Base-by-base conservation (phyloP, 2,888 invertebrate species). In the Dexiosoma caninum region DNA sequence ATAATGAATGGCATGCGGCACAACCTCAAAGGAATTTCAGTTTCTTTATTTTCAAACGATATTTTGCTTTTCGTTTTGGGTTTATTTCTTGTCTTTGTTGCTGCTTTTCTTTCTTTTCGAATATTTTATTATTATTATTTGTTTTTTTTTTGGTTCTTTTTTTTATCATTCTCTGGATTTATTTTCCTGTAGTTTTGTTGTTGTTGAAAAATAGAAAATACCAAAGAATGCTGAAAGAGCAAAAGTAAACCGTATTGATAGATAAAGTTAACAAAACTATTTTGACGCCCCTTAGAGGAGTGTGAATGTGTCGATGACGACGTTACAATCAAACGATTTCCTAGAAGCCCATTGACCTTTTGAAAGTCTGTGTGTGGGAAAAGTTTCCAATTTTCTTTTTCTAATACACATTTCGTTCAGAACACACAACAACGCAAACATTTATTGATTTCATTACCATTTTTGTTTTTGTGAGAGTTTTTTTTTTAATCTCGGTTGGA, bases 221-320 rank as follows among this genome's bases (percentile, higher is more conserved):
- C 32, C 44, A 59, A 1, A 7, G 27, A 46, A 70, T 49, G 42
- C 4, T 3, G 6, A 27, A 57, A 74, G 72, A 55, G 30, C 59
- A 60, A 76, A 71, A 72, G 23, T 44, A 81, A 81, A 49, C 46
- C 49, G 71, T 72, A 72, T 64, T 66, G 62, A 78, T 75, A 82
- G 80, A 81, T 81, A 82, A 81, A 82, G 80, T 81, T 82, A 79
- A 82, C 82, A 82, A 79, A 81, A 82, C 81, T 83, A 83, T 83
- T 82, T 83, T 82, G 81, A 83, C 83, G 83, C 82, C 82, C 75
- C 76, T 81, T 44, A 62, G 77, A 77, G 70, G 76, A 79, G 82
- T 76, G 76, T 82, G 77, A 79, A 79, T 80, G 72, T 74, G 81
- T 74, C 64, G 81, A 81, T 77, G 81, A 81, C 59, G 77, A 81